Evolutionary conservation across 2,113 vertebrate genomes (phyloP).

Genomic region (Mus spicilegus): DNA sequence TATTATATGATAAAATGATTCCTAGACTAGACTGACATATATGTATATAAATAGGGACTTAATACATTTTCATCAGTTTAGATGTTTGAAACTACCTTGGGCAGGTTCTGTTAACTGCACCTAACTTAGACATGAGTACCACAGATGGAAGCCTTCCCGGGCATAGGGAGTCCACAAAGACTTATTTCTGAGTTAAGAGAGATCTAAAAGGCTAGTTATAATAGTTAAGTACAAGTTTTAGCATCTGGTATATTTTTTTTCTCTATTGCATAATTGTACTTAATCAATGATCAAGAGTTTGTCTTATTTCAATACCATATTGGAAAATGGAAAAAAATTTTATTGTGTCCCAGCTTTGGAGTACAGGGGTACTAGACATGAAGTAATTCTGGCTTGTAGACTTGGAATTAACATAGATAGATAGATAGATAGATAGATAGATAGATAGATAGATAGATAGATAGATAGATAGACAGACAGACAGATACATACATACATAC

Average conservation of each 20-base stretch:
- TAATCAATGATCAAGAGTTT: not conserved
- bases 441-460: no score
- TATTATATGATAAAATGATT: not conserved
- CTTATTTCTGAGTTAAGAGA: conserved; percentile 13
- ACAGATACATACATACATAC: no score
- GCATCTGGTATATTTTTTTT: not conserved
- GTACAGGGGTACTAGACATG: not conserved
- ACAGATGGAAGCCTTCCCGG: not conserved
- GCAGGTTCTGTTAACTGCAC: not conserved
- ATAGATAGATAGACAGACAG: no score
- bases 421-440: no score
- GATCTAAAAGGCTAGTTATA: conserved; percentile 24
- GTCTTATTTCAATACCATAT: not conserved
- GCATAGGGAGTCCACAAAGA: not conserved
- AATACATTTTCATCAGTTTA: not conserved
- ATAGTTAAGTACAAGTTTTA: conserved; percentile 9
- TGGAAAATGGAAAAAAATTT: not conserved
- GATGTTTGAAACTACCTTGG: not conserved
- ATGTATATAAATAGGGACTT: not conserved
- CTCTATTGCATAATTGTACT: not conserved
- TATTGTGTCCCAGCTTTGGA: not conserved
- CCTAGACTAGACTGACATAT: not conserved
- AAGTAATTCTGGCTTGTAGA: not conserved
- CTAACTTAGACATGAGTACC: not conserved
- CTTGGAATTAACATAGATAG: not conserved